Evolutionary conservation across 2,888 invertebrate species (phyloP), one percentile per base, ranked within the genome.

Genomic region (Phyllotreta cruciferae): DNA sequence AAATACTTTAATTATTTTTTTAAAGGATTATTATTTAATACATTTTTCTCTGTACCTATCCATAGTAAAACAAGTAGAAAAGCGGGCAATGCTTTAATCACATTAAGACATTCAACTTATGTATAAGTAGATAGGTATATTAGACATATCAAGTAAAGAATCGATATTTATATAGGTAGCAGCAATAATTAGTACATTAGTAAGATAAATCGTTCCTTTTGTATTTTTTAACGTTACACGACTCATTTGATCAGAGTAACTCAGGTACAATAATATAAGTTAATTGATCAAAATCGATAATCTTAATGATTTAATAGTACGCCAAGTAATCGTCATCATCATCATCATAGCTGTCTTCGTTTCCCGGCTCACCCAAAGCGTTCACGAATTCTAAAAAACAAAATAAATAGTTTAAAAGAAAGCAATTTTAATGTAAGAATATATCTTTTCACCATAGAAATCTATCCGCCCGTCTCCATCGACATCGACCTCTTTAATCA

Each of bases 401-500:
- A 56, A 45, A 52, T 11, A 11, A 36, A 60, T 1, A 52, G 6
- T 34, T 35, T 34, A 5, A 62, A 5, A 14, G 6, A 39, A 8
- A 8, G 13, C 13, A 9, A 24, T 24, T 24, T 24, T 24, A 24
- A 24, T 24, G 1, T 24, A 24, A 24, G 11, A 11, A 52, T 5
- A 7, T 24, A 7, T 35, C 52, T 37, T 58, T 79, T 82, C 81
- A 91, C 94, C 96, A 77, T 94, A 91, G 82, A 95, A 96, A 81
- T 96, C 94, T 75, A 96, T 96, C 69, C 94, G 87, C 1, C 96
- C 96, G 78, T 96, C 96, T 0, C 96, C 95, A 78, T 96, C 94
- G 1, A 95, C 93, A 77, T 96, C 96, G 6, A 96, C 96, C 83
- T 96, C 96, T 77, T 94, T 94, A 77, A 96, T 96, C 95, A 96